Conservation (phyloP, 2,888 invertebrate genomes). For the Alviniconcha strummeri region DNA sequence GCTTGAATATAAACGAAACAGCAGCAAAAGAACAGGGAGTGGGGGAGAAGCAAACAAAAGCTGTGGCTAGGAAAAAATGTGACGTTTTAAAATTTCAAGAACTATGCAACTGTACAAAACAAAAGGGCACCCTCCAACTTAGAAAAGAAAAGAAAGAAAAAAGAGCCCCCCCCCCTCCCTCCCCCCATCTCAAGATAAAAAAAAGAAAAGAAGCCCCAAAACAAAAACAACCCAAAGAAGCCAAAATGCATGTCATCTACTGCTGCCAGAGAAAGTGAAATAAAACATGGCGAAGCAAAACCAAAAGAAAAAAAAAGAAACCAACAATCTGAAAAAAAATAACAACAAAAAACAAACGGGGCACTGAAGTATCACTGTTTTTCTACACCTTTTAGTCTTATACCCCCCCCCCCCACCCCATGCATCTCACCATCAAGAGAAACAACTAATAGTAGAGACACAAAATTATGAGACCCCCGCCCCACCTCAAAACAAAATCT, state of each 20-base stretch:
- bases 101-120: not conserved
- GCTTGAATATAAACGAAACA: not conserved
- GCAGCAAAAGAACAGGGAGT: not conserved
- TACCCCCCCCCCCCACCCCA: too few species aligned
- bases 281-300: not conserved
- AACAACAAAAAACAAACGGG: not conserved
- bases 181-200: not conserved
- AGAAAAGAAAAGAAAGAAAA: not conserved
- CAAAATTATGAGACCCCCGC: too few species aligned
- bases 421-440: too few species aligned
- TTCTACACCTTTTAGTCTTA: too few species aligned
- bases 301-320: not conserved
- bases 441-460: too few species aligned
- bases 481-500: too few species aligned
- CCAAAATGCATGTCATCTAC: not conserved
- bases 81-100: not conserved
- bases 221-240: not conserved
- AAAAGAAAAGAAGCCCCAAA: not conserved
- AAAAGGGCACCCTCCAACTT: too few species aligned
- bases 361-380: not conserved
- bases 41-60: not conserved
- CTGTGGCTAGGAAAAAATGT: not conserved
- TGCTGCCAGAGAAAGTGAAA: not conserved
- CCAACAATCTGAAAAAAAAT: not conserved
- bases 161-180: not conserved